Conservation (phyloP, 2,888 invertebrate genomes). For the Euphydryas editha region DNA sequence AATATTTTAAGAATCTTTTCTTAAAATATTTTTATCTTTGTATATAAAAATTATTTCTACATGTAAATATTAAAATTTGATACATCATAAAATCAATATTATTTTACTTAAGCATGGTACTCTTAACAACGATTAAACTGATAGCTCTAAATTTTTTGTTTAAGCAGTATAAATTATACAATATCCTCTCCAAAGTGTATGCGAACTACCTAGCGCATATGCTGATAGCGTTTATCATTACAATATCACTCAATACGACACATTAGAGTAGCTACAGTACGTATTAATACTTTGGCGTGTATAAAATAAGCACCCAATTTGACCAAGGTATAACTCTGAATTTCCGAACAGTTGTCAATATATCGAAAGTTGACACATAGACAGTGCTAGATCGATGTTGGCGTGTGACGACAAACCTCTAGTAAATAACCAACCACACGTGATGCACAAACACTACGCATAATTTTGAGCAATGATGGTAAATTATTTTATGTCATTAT, state of each 20-base stretch:
- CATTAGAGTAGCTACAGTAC: too few relatives aligned
- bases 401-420: constrained; percentile 17
- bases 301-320: too few relatives aligned
- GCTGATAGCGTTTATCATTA: too few relatives aligned
- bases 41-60: too few relatives aligned
- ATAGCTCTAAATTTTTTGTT: constrained; percentile 31
- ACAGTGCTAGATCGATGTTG: constrained; percentile 9
- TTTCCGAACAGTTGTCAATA: constrained; percentile 35
- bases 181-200: too few relatives aligned
- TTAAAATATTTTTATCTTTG: too few relatives aligned
- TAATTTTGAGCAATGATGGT: neutral
- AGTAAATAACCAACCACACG: neutral
- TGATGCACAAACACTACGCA: constrained; percentile 12
- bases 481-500: neutral
- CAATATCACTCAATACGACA: too few relatives aligned
- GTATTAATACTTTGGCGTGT: too few relatives aligned
- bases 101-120: constrained; percentile 20
- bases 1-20: neutral
- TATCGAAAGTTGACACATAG: constrained; percentile 39
- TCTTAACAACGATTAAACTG: constrained; percentile 25
- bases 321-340: constrained; percentile 12
- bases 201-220: too few relatives aligned
- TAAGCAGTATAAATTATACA: constrained; percentile 29
- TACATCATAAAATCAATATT: constrained; percentile 17
- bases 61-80: constrained; percentile 5